phyloP scores from a whole-genome alignment of 1,140 invertebrate genomes.

The Lepidostoma basale region DNA sequence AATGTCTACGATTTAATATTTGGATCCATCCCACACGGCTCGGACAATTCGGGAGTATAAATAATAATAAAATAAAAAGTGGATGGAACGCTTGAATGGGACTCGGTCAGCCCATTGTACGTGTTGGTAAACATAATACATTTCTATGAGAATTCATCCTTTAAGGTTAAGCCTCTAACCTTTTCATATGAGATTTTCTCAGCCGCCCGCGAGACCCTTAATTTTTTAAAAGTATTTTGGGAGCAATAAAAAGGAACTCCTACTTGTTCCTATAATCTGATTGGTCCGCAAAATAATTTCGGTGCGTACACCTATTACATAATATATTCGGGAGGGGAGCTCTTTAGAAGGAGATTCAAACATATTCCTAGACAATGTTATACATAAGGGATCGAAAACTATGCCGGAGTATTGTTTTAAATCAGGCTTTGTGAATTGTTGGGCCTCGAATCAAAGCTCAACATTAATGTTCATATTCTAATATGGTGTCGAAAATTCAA shows the following conservation, averaged over 20 bases:
- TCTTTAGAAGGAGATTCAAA: constrained; percentile 6
- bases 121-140: constrained; percentile 7
- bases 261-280: constrained; percentile 3
- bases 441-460: neutral
- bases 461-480: too few relatives aligned
- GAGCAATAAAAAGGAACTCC: constrained; percentile 22
- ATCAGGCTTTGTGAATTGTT: constrained; percentile 4
- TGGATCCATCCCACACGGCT: constrained; percentile 8
- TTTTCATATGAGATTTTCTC: constrained; percentile 1
- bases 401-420: constrained; percentile 22
- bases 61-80: neutral
- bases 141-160: constrained; percentile 13
- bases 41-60: neutral
- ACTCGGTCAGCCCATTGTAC: neutral
- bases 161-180: constrained; percentile 12
- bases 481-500: too few relatives aligned
- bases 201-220: neutral
- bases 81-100: neutral
- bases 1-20: neutral
- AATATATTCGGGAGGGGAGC: neutral
- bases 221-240: constrained; percentile 12
- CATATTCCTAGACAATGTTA: constrained; percentile 3
- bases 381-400: neutral
- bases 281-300: constrained; percentile 15
- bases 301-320: neutral